Evolutionary conservation across 2,797 vertebrate genomes (phyloP), one percentile per base, ranked within the genome.

Genomic region (Myotis planiceps): DNA sequence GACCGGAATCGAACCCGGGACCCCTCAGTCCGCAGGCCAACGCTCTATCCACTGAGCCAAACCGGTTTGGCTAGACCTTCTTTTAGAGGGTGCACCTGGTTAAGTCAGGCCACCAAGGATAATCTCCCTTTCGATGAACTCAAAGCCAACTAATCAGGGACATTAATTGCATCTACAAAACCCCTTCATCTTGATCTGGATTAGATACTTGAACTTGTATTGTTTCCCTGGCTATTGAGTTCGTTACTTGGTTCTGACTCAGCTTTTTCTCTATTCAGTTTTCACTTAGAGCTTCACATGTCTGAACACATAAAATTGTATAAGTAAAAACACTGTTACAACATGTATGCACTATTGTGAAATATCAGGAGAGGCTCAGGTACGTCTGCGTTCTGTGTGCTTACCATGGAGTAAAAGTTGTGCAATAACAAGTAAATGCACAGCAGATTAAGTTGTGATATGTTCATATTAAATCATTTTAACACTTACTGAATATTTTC

Each of bases 251-350:
- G 55, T 34, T 85, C 72, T 93, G 94, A 90, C 74, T 93, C 85
- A 85, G 66, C 55, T 34, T 92, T 74, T 78, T 74, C 37, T 34
- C 45, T 78, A 53, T 42, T 71, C 42, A 5, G 25, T 42, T 79
- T 80, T 78, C 84, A 58, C 76, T 66, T 58, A 80, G 18, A 60
- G 19, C 85, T 88, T 80, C 49, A 18, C 94, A 39, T 85, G 90
- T 74, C 32, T 74, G 45, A 79, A 88, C 87, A 91, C 37, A 85
- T 89, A 90, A 74, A 94, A 81, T 25, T 39, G 16, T 75, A 49
- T 83, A 78, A 91, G 89, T 74, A 25, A 79, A 94, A 92, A 83
- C 51, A 51, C 63, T 58, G 82, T 95, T 88, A 71, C 66, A 66
- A 72, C 86, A 55, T 69, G 15, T 16, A n/a, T 60, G 42, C 71